Evolutionary conservation across 2,113 vertebrate genomes (phyloP).

Genomic region (Callaeas wilsoni): DNA sequence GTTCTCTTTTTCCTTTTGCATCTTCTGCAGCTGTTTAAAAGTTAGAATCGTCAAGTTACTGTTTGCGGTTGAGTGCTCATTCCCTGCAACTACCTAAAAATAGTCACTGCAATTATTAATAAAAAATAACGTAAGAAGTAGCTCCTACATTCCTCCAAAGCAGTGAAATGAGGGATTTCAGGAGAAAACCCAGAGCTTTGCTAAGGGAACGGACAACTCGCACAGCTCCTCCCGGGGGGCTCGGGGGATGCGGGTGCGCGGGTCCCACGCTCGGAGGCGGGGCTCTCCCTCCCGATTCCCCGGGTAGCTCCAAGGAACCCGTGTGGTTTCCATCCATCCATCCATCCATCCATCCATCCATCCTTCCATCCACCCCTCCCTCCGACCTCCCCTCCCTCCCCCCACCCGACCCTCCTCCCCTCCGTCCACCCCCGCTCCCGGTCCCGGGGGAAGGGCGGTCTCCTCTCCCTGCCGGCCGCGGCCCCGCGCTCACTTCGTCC

Average conservation of each 20-base stretch:
- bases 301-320: neutral
- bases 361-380: too few relatives aligned
- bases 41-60: neutral
- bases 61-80: accelerated
- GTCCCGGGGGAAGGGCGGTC: too few relatives aligned
- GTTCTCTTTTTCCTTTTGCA: conserved; percentile 68
- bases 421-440: too few relatives aligned
- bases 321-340: accelerated
- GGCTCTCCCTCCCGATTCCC: neutral
- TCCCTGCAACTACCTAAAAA: neutral
- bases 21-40: conserved; percentile 69
- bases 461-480: neutral
- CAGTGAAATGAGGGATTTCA: accelerated
- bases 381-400: too few relatives aligned
- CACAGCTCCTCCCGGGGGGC: neutral
- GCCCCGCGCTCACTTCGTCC: conserved; percentile 73
- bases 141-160: accelerated
- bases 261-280: neutral
- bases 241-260: neutral
- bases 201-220: neutral
- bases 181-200: too few relatives aligned
- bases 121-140: accelerated
- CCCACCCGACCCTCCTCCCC: too few relatives aligned
- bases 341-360: neutral
- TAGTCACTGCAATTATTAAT: accelerated